These are phyloP conservation scores for Drosophila kanekoi DNA, from an alignment of 2,888 invertebrate genomes.

Conservation along the genomic window DNA sequence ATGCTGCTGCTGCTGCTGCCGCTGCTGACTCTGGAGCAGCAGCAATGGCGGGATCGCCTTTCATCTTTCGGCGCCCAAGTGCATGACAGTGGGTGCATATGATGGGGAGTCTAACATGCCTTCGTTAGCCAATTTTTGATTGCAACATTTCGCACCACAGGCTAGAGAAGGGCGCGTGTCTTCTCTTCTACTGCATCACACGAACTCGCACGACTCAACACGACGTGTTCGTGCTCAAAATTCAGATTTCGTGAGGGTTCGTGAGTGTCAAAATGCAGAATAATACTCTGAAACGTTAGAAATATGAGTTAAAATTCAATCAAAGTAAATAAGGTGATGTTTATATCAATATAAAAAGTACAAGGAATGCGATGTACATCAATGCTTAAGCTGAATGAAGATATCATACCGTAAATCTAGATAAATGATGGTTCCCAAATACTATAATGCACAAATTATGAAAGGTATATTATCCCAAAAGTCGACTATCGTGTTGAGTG, in stretches of 20 bases:
- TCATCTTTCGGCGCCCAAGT: conserved; percentile 55
- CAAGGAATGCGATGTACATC: background rate
- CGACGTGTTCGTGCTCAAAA: no score
- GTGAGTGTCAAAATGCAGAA: no score
- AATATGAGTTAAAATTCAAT: no score
- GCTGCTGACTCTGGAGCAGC: conserved; percentile 5
- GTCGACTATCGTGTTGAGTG: no score
- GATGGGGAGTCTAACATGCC: background rate
- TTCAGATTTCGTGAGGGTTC: no score
- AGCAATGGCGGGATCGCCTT: conserved; percentile 39
- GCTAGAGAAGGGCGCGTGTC: conserved; percentile 7
- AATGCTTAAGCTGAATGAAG: no score
- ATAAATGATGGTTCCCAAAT: no score
- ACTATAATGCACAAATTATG: no score
- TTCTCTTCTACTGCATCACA: background rate
- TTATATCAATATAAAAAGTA: background rate
- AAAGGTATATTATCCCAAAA: no score
- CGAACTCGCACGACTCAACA: background rate
- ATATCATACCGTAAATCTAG: no score
- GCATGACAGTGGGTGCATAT: conserved; percentile 9
- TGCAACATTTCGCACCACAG: conserved; percentile 78
- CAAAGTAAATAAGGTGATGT: background rate
- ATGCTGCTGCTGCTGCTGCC: conserved; percentile 1
- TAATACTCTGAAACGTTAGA: no score
- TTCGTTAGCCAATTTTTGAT: conserved; percentile 69